Percentiles rank a stretch among this genome's conserved stretches.
Conservation (phyloP, 2,113 vertebrate species). For the Sinocyclocheilus rhinocerous region DNA sequence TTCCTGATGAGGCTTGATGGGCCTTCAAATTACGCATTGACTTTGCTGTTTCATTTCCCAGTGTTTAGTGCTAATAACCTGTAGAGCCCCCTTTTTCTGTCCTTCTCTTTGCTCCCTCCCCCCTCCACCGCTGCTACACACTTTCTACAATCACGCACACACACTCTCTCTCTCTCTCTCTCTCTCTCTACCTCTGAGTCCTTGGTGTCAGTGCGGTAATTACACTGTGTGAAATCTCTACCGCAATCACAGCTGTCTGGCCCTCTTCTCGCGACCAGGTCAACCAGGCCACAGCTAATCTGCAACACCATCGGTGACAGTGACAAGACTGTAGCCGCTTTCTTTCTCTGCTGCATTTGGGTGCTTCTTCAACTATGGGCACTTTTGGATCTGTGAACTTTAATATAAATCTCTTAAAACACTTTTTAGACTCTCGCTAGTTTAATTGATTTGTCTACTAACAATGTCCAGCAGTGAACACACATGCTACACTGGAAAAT, state of each 20-base stretch:
- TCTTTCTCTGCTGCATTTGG: slow-evolving; percentile 11
- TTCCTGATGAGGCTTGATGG: slow-evolving; percentile 95
- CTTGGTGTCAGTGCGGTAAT: slow-evolving; percentile 92
- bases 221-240: slow-evolving; percentile 96
- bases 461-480: background rate
- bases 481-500: background rate
- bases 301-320: slow-evolving; percentile 63
- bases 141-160: slow-evolving; percentile 1
- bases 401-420: background rate
- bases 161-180: background rate
- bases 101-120: slow-evolving; percentile 81
- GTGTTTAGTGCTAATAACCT: slow-evolving; percentile 97
- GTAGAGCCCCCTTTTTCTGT: slow-evolving; percentile 83
- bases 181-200: slow-evolving; percentile 76
- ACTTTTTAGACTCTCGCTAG: background rate
- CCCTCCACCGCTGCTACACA: slow-evolving; percentile 70
- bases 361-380: background rate
- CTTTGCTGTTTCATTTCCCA: slow-evolving; percentile 87
- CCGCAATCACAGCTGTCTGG: slow-evolving; percentile 92
- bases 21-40: slow-evolving; percentile 92
- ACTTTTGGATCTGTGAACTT: background rate
- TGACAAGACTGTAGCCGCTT: slow-evolving; percentile 17
- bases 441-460: background rate
- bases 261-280: slow-evolving; percentile 81
- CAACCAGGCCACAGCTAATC: slow-evolving; percentile 74